These are phyloP conservation scores for Punctoribates punctum DNA, from an alignment of 2,888 invertebrate species.

Conservation along the genomic window DNA sequence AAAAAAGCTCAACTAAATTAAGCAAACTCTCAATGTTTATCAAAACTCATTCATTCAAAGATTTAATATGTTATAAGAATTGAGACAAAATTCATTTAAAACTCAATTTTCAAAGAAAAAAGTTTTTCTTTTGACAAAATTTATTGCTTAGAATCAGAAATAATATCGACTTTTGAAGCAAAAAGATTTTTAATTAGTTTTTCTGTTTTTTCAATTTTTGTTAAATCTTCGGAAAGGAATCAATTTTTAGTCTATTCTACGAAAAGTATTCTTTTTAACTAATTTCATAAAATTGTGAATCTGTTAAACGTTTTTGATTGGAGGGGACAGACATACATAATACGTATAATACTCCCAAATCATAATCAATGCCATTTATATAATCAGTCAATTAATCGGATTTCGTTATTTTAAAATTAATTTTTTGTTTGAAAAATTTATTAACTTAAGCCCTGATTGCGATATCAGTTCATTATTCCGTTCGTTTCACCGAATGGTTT, in stretches of 20 bases:
- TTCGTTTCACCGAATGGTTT: no score
- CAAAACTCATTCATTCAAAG: background rate
- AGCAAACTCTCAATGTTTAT: background rate
- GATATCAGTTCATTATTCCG: no score
- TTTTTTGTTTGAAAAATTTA: no score
- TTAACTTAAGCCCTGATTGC: no score
- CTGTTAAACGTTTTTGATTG: no score
- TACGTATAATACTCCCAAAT: no score
- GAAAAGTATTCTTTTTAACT: no score
- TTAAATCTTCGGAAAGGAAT: background rate
- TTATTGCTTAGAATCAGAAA: background rate
- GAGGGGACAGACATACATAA: no score
- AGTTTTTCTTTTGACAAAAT: background rate
- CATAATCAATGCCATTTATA: no score
- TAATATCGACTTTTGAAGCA: background rate
- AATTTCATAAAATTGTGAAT: no score
- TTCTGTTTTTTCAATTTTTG: background rate
- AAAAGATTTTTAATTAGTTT: background rate
- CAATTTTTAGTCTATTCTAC: background rate
- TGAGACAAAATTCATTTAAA: background rate
- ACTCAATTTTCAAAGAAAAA: background rate
- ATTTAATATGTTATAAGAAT: constrained; percentile 1
- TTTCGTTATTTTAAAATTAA: no score
- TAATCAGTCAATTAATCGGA: no score
- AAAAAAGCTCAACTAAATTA: background rate